Evolutionary conservation across 2,888 invertebrate species (phyloP), one percentile per base, ranked within the genome.

Genomic region (Cheilosia variabilis): DNA sequence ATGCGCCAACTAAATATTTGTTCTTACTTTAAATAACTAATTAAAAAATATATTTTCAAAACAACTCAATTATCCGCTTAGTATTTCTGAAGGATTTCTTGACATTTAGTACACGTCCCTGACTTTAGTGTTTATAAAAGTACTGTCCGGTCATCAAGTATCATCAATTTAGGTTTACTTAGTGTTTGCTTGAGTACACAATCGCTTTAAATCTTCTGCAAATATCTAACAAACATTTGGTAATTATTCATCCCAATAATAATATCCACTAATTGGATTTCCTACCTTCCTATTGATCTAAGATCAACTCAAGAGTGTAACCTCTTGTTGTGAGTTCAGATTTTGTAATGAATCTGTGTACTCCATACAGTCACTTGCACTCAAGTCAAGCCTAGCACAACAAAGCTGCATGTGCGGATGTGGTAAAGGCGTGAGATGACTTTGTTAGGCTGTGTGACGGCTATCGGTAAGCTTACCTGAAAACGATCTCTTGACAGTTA

Each of bases 231-330:
- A 69, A 57, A 47, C 45, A 17, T 37, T 50, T 43, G 22, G n/a
- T 71, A 50, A 50, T 50, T 60, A 50, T 24, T 4, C 50, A 58
- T 19, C 71, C 37, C 13, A 50, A 50, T 58, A 58, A 41, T 50
- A 50, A 71, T 17, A 58, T 3, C 7, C 17, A 24, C 71, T 71
- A 60, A 71, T 71, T 71, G 58, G 71, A 71, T 71, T 71, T 71
- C 68, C 50, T 71, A 34, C 57, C 31, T 43, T 3, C 47, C 22
- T 45, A 45, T 7, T n/a, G 34, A 57, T 45, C 34, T 45, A 19
- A 58, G 57, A 47, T 24, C 37, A 47, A 47, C 34, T 69, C 43
- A 57, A 60, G 58, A 71, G 45, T 65, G 34, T 65, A 45, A 68
- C 45, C 68, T 45, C 55, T 58, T 50, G 50, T 50, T 17, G 27